phyloP scores from a whole-genome alignment of 1,140 invertebrate genomes.

The Bombus waltoni region DNA sequence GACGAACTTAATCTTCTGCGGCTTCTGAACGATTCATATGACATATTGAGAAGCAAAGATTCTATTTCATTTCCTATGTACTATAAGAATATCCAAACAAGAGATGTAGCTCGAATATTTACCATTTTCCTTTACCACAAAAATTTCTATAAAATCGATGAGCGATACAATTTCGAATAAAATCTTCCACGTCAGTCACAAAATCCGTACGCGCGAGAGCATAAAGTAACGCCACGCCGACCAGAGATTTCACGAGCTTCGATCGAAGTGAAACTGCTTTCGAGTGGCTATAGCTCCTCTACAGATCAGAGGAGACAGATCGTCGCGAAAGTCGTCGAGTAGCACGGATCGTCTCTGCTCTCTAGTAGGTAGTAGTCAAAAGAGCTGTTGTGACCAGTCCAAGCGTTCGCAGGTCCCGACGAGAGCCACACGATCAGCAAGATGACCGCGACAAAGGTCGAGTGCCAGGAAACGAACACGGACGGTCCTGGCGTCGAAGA shows the following conservation, averaged over 20 bases:
- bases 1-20: no score
- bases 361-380: slow-evolving; percentile 23
- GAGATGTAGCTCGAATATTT: no score
- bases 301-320: background rate
- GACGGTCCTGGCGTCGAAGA: slow-evolving; percentile 85
- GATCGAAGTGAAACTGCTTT: slow-evolving; percentile 10
- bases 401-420: slow-evolving; percentile 84
- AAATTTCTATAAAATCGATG: background rate
- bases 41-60: no score
- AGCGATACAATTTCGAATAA: background rate
- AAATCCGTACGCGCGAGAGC: background rate
- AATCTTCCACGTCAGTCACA: background rate
- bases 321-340: background rate
- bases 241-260: slow-evolving; percentile 23
- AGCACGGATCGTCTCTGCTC: slow-evolving; percentile 7
- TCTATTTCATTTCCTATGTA: no score
- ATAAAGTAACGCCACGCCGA: slow-evolving; percentile 34
- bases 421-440: slow-evolving; percentile 86
- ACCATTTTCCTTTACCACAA: background rate
- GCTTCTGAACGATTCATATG: no score
- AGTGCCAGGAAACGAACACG: slow-evolving; percentile 82
- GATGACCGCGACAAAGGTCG: slow-evolving; percentile 85
- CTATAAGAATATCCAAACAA: no score
- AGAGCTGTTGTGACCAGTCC: slow-evolving; percentile 50
- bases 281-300: slow-evolving; percentile 15